Evolutionary conservation across 2,888 invertebrate genomes (phyloP).

Genomic region (Eilema caniola): DNA sequence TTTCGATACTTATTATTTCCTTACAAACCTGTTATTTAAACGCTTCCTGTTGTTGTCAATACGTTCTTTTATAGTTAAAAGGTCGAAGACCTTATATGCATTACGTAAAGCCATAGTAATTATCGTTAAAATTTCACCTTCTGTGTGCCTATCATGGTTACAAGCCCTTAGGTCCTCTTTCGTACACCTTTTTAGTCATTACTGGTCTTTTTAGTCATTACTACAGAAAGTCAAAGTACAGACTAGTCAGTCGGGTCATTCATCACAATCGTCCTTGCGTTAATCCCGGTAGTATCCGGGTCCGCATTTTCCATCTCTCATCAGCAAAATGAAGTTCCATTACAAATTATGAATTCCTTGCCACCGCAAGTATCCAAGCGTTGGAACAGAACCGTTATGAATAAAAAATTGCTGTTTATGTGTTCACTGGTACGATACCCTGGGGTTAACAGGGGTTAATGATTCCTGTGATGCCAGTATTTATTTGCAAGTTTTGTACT

Average conservation of each 20-base stretch:
- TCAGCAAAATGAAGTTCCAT: not conserved
- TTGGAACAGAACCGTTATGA: slow-evolving; percentile 45
- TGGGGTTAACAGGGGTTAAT: slow-evolving; percentile 3
- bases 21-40: slow-evolving; percentile 39
- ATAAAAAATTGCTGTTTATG: slow-evolving; percentile 35
- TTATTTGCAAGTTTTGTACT: not conserved
- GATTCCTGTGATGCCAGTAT: slow-evolving; percentile 5
- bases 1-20: slow-evolving; percentile 40
- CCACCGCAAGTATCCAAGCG: slow-evolving; percentile 46
- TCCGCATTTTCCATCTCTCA: not conserved
- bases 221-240: not conserved
- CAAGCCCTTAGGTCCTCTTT: not conserved
- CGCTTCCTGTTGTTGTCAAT: slow-evolving; percentile 42
- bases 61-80: slow-evolving; percentile 31
- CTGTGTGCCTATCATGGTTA: not conserved
- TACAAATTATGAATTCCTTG: slow-evolving; percentile 5
- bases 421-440: slow-evolving; percentile 28
- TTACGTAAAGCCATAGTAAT: slow-evolving; percentile 1
- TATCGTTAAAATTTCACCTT: not conserved
- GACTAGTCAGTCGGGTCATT: not conserved
- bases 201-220: not conserved
- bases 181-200: not conserved
- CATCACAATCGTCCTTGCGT: too few species aligned
- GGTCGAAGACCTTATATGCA: slow-evolving; percentile 33
- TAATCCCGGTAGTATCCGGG: too few species aligned